These are phyloP conservation scores for Aldabrachelys gigantea DNA, from an alignment of 2,113 vertebrate species.

Conservation along the genomic window DNA sequence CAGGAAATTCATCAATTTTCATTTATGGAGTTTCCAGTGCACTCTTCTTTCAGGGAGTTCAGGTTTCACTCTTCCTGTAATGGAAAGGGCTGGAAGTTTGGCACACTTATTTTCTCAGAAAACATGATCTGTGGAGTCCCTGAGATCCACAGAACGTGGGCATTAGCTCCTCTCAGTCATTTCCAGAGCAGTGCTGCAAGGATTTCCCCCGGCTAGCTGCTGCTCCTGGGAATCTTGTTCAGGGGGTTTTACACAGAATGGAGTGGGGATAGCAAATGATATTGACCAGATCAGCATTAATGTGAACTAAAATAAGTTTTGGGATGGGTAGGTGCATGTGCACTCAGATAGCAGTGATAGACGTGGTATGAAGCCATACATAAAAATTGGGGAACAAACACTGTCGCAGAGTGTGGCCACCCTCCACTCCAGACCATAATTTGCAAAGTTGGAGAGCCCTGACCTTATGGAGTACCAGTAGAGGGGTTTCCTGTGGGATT, in stretches of 20 bases:
- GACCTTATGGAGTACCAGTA: background rate
- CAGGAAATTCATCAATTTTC: background rate
- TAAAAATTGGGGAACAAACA: background rate
- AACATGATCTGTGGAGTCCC: background rate
- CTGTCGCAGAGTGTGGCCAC: background rate
- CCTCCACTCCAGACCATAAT: background rate
- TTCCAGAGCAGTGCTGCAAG: background rate
- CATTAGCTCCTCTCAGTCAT: background rate
- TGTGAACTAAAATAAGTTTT: background rate
- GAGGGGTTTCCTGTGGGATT: background rate
- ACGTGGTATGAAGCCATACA: background rate
- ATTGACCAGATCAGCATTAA: background rate
- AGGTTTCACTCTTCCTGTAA: background rate
- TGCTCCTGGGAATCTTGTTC: background rate
- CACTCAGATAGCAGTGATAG: background rate
- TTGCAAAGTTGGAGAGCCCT: background rate
- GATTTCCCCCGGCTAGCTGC: background rate
- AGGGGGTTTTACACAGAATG: background rate
- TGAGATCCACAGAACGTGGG: background rate
- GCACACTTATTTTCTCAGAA: background rate
- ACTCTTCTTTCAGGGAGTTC: background rate
- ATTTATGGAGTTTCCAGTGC: too few species aligned
- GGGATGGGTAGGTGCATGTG: background rate
- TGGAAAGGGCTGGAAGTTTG: background rate
- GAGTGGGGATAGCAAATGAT: background rate